Evolutionary conservation across 2,797 vertebrate genomes (phyloP), one percentile per base, ranked within the genome.

Genomic region (Buceros bicornis): DNA sequence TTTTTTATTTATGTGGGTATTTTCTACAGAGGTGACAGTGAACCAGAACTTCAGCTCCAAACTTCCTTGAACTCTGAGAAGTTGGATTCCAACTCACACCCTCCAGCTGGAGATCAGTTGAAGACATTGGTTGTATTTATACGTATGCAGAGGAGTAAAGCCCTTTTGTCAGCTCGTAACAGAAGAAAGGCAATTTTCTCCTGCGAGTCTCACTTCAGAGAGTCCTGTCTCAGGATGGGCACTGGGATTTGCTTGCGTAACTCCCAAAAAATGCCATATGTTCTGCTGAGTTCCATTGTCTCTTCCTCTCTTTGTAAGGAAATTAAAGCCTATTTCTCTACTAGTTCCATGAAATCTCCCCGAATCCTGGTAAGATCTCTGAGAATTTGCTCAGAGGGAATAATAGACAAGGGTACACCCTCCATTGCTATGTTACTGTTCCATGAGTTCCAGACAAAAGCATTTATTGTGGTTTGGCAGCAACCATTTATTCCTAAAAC

Each of bases 381-480:
- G 82, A 96, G 92, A 96, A 90, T 93, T 94, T 82, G 88, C 95
- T 95, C 93, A 91, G 87, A 88, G 87, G 93, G 91, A 94, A 81
- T 91, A 94, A 53, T 6, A 90, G 93, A 88, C 82, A 66, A 66
- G 95, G 93, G 93, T 94, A 96, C 95, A 96, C 94, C 95, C 92
- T 96, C 73, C 92, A 76, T 77, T 95, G 95, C 93, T 96, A 94
- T 96, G 93, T 97, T 95, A 79, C 91, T 95, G 88, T 77, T 97
- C 89, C 92, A 91, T 90, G 91, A 95, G 73, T 93, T 93, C 89
- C 95, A 97, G 93, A 95, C 87, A 94, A 96, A 96, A 93, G 91
- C 89, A 97, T 95, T 96, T 95, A 89, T 80, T 96, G 91, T 96
- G 94, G 95, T 96, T 96, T 97, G 97, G 93, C 97, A 95, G 82